Evolutionary conservation across 2,113 vertebrate genomes (phyloP).

Genomic region (Microtus oregoni): DNA sequence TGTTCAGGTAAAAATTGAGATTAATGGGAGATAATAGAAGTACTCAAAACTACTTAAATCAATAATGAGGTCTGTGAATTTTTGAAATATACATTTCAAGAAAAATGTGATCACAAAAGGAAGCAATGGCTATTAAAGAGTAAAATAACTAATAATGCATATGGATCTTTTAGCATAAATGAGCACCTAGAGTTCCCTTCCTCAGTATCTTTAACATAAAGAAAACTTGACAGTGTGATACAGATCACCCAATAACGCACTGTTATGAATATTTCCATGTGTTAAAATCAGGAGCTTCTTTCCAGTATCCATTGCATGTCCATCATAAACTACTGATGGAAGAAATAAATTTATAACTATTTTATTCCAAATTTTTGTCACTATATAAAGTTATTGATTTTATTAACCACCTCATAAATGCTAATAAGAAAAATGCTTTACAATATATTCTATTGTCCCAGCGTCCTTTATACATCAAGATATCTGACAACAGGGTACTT

Average conservation of each 20-base stretch:
- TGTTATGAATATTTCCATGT: neutral
- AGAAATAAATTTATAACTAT: conserved; percentile 43
- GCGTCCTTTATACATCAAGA: neutral
- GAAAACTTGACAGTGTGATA: neutral
- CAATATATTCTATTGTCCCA: neutral
- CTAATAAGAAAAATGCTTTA: neutral
- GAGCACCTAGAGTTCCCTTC: conserved; percentile 14
- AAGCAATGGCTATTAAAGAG: conserved; percentile 50
- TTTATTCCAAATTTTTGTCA: neutral
- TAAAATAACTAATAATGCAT: neutral
- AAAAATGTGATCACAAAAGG: conserved; percentile 18
- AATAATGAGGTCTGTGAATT: neutral
- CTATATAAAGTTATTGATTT: neutral
- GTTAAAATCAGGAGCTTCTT: conserved; percentile 33
- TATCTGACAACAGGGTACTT: conserved; percentile 11
- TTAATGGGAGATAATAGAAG: neutral
- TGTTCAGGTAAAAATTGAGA: neutral
- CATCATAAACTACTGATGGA: conserved; percentile 59
- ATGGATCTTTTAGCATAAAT: conserved; percentile 11
- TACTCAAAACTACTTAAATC: neutral
- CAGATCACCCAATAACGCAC: neutral
- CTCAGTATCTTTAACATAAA: neutral
- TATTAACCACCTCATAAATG: conserved; percentile 3
- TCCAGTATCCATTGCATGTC: conserved; percentile 11
- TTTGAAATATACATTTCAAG: conserved; percentile 28